phyloP scores from a whole-genome alignment of 2,113 vertebrate species.

The Ploceus nigricollis region DNA sequence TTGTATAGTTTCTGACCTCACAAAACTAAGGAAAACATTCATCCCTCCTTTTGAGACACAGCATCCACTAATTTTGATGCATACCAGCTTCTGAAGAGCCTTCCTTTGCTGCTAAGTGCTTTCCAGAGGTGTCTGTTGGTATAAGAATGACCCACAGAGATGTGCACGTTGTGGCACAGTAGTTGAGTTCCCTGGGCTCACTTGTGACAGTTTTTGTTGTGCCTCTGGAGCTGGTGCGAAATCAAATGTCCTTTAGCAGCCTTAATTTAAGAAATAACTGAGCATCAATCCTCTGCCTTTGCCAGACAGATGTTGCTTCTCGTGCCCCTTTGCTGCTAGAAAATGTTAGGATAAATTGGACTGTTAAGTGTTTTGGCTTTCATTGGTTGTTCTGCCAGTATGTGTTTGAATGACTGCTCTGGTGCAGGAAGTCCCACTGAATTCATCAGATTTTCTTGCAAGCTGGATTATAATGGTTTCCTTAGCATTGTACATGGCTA shows the following conservation, averaged over 20 bases:
- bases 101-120: neutral
- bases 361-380: neutral
- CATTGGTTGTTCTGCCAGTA: neutral
- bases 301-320: neutral
- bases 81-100: neutral
- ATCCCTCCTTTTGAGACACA: neutral
- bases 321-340: neutral
- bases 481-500: neutral
- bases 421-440: neutral
- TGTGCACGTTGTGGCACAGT: neutral
- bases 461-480: neutral
- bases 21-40: neutral
- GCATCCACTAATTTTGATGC: neutral
- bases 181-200: accelerated
- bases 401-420: neutral
- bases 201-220: neutral
- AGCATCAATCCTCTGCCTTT: neutral
- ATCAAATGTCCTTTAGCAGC: neutral
- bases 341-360: neutral
- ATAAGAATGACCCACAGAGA: neutral
- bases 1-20: neutral
- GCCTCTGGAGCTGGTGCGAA: neutral
- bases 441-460: neutral
- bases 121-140: neutral
- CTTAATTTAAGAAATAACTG: neutral